Evolutionary conservation across 2,113 vertebrate genomes (phyloP).

Genomic region (Nesogale talazaci): DNA sequence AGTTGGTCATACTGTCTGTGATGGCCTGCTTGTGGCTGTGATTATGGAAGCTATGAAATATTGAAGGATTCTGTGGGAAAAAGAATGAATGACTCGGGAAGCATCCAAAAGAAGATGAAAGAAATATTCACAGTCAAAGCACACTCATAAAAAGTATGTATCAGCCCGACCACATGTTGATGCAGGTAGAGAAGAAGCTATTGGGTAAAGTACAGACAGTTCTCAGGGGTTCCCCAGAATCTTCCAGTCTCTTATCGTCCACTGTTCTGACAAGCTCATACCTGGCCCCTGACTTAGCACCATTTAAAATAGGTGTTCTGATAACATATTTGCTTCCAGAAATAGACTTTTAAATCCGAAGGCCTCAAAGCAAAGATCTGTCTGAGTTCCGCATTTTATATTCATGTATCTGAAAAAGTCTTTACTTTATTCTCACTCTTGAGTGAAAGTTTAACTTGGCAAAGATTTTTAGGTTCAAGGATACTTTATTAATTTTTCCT

Average conservation of each 20-base stretch:
- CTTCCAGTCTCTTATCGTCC: background rate
- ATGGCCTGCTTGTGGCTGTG: too few relatives aligned
- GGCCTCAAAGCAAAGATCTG: background rate
- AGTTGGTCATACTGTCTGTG: too few relatives aligned
- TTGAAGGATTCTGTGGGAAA: too few relatives aligned
- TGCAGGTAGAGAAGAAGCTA: background rate
- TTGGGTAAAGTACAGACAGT: background rate
- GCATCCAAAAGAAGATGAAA: too few relatives aligned
- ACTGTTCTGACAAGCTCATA: constrained; percentile 18
- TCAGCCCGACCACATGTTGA: background rate
- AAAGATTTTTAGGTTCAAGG: background rate
- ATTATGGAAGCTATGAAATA: too few relatives aligned
- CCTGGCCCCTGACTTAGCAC: background rate
- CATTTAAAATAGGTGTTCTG: constrained; percentile 4
- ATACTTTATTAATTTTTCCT: background rate
- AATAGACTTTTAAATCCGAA: background rate
- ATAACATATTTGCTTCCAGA: background rate
- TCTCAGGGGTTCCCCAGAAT: background rate
- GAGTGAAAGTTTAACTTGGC: background rate
- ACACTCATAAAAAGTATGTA: background rate
- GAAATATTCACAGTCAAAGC: too few relatives aligned
- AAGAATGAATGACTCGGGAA: too few relatives aligned
- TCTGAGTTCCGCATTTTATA: background rate
- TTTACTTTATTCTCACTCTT: constrained; percentile 26
- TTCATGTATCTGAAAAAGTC: background rate